Evolutionary conservation across 2,113 vertebrate species (phyloP).

Genomic region (Guaruba guarouba): DNA sequence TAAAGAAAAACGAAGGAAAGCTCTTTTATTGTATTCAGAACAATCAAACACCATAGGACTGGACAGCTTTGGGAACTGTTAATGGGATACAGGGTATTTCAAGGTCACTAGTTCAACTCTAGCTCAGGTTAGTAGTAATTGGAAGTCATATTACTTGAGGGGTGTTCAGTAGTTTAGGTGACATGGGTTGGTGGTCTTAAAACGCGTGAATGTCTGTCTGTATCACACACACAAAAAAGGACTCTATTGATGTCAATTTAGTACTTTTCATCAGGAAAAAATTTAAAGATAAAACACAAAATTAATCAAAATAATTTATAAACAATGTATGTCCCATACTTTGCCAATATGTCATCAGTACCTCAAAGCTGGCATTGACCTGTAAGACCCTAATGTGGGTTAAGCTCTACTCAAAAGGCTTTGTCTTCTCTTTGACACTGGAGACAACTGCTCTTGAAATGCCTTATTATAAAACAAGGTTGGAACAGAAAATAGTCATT

Average conservation of each 20-base stretch:
- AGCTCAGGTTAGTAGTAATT: slow-evolving; percentile 8
- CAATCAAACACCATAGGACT: slow-evolving; percentile 7
- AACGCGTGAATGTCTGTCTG: neutral
- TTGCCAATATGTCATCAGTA: neutral
- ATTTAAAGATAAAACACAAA: neutral
- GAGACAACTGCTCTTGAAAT: neutral
- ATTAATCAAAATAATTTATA: neutral
- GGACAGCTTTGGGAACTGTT: slow-evolving; percentile 13
- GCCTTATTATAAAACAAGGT: neutral
- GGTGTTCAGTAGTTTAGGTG: slow-evolving; percentile 23
- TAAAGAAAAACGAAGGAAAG: neutral
- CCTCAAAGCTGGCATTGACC: neutral
- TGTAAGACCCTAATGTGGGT: neutral
- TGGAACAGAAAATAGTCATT: neutral
- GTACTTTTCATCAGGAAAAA: neutral
- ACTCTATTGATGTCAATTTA: neutral
- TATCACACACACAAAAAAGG: neutral
- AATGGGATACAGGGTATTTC: slow-evolving; percentile 24
- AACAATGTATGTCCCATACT: neutral
- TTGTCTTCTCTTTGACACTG: neutral
- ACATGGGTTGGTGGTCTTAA: neutral
- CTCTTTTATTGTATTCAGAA: neutral
- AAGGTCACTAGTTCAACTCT: slow-evolving; percentile 24
- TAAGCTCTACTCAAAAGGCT: neutral
- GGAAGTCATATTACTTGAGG: neutral